Evolutionary conservation across 2,888 invertebrate species (phyloP).

Genomic region (Metellina segmentata): DNA sequence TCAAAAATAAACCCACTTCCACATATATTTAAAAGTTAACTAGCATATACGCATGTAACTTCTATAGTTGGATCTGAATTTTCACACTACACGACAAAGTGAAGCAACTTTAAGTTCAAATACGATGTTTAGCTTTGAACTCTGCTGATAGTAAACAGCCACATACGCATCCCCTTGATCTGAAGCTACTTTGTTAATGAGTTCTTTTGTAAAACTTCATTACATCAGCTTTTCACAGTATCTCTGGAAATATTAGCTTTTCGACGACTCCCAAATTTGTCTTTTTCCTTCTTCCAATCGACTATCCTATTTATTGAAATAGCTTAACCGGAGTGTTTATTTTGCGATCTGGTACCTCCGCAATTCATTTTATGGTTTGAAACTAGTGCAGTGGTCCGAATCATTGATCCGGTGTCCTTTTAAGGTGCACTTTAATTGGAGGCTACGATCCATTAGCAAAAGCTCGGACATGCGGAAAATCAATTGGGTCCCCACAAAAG

Average conservation of each 20-base stretch:
- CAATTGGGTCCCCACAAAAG: conserved; percentile 13
- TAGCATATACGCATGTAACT: too few relatives aligned
- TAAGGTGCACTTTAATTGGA: conserved; percentile 24
- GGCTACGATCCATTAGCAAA: conserved; percentile 37
- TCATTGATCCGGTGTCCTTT: conserved; percentile 40
- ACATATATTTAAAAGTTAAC: too few relatives aligned
- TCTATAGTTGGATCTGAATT: too few relatives aligned
- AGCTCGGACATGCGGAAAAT: conserved; percentile 31
- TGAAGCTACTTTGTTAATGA: not conserved
- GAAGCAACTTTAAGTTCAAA: too few relatives aligned
- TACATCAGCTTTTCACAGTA: too few relatives aligned
- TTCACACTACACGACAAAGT: too few relatives aligned
- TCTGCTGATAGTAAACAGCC: not conserved
- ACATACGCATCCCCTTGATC: not conserved
- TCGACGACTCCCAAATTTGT: not conserved
- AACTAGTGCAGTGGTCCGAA: not conserved
- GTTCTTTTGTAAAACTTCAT: not conserved
- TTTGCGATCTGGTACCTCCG: not conserved
- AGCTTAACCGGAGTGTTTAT: not conserved
- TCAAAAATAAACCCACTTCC: too few relatives aligned
- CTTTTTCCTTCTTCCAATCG: not conserved
- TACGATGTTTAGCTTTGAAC: not conserved
- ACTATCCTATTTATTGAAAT: not conserved
- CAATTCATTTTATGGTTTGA: conserved; percentile 11
- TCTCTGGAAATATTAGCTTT: not conserved